Percentiles rank a stretch among this genome's conserved stretches.
These are phyloP conservation scores for Lasioglossum baleicum DNA, from an alignment of 1,140 invertebrate genomes.

Conservation along the genomic window DNA sequence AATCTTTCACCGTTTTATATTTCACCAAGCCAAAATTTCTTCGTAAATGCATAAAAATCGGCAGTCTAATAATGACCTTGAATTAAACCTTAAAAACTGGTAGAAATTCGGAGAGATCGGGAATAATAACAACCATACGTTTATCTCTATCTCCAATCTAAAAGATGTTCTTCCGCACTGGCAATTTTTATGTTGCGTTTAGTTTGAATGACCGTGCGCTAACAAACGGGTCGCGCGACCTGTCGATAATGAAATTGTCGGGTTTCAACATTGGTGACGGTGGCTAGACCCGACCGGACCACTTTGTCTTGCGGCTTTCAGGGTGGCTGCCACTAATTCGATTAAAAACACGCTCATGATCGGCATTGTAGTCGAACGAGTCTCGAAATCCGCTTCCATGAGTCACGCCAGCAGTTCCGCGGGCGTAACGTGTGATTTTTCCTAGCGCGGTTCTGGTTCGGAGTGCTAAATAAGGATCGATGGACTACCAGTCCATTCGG, in stretches of 20 bases:
- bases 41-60: too few species aligned
- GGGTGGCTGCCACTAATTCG: neutral
- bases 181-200: too few species aligned
- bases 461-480: neutral
- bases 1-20: too few species aligned
- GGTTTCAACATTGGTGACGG: neutral
- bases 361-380: neutral
- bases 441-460: too few species aligned
- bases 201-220: too few species aligned
- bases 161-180: too few species aligned
- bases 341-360: neutral
- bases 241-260: slow-evolving; percentile 2
- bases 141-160: too few species aligned
- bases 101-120: too few species aligned
- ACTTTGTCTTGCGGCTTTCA: neutral
- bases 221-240: neutral
- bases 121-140: too few species aligned
- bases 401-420: neutral
- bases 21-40: too few species aligned
- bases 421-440: neutral
- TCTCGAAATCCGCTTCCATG: neutral
- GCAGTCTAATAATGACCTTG: too few species aligned
- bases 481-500: neutral
- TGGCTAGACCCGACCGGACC: neutral
- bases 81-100: too few species aligned